A percentile compares a stretch with the other conserved stretches of the same genome.
These are phyloP conservation scores for Syngnathus acus DNA, from an alignment of 2,797 vertebrate genomes.

Conservation along the genomic window DNA sequence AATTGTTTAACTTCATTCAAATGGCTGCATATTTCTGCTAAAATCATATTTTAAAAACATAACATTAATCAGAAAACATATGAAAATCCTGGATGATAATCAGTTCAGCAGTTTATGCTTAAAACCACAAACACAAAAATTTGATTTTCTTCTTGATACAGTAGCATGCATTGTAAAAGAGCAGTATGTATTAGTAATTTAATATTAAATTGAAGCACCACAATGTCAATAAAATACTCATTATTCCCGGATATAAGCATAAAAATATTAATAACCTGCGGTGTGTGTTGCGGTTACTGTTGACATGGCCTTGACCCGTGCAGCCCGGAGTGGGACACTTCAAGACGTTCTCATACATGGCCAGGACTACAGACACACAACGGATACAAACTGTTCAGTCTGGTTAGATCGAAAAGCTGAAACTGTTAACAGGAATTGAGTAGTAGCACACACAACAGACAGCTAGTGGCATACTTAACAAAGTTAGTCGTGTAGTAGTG, in stretches of 20 bases:
- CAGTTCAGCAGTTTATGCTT: not conserved
- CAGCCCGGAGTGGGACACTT: constrained; percentile 98
- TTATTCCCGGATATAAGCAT: not conserved
- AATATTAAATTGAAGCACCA: not conserved
- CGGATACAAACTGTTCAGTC: constrained; percentile 35
- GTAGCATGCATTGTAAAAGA: not conserved
- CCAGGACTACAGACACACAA: constrained; percentile 81
- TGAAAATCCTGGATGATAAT: too few relatives aligned
- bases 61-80: too few relatives aligned
- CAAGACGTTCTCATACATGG: constrained; percentile 97
- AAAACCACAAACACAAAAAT: not conserved
- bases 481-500: constrained; percentile 12
- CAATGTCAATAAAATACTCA: not conserved
- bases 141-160: not conserved
- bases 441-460: constrained; percentile 4
- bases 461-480: constrained; percentile 1
- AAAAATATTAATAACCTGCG: constrained; percentile 76
- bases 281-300: constrained; percentile 98
- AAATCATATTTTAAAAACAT: too few relatives aligned
- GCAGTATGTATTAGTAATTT: not conserved
- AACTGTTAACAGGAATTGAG: not conserved
- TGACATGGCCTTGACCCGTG: constrained; percentile 97
- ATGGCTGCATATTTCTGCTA: too few relatives aligned
- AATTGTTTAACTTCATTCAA: too few relatives aligned
- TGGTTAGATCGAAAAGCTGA: constrained; percentile 16